Evolutionary conservation across 2,888 invertebrate genomes (phyloP).

Genomic region (Tenthredo distinguenda): DNA sequence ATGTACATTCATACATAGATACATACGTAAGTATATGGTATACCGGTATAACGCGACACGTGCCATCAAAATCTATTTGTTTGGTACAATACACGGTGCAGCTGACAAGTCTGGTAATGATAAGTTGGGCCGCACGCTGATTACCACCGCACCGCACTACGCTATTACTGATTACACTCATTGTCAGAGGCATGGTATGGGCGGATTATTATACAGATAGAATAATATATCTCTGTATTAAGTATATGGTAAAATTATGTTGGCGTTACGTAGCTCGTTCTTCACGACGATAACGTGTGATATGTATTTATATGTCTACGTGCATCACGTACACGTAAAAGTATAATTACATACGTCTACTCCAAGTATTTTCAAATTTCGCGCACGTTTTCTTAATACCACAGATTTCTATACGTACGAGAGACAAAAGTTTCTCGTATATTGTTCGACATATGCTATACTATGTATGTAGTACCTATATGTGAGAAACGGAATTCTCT

Average conservation of each 20-base stretch:
- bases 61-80: slow-evolving; percentile 25
- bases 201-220: slow-evolving; percentile 4
- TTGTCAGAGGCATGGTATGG: slow-evolving; percentile 13
- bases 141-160: slow-evolving; percentile 7
- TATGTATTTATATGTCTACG: no score
- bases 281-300: background rate
- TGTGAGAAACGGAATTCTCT: background rate
- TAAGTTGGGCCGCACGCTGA: slow-evolving; percentile 10
- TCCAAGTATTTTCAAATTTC: background rate
- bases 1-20: background rate
- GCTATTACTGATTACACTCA: slow-evolving; percentile 24
- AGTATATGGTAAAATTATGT: background rate
- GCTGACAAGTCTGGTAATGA: slow-evolving; percentile 13
- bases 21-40: background rate
- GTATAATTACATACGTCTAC: background rate
- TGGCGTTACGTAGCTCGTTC: background rate
- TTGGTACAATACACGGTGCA: slow-evolving; percentile 15
- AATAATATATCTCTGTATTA: background rate
- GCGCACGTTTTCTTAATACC: background rate
- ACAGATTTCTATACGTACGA: background rate
- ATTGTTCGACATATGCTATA: background rate
- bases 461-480: background rate
- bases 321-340: background rate
- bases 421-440: background rate
- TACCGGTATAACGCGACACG: background rate